phyloP scores from a whole-genome alignment of 2,113 vertebrate species.

The Tachysurus fulvidraco region DNA sequence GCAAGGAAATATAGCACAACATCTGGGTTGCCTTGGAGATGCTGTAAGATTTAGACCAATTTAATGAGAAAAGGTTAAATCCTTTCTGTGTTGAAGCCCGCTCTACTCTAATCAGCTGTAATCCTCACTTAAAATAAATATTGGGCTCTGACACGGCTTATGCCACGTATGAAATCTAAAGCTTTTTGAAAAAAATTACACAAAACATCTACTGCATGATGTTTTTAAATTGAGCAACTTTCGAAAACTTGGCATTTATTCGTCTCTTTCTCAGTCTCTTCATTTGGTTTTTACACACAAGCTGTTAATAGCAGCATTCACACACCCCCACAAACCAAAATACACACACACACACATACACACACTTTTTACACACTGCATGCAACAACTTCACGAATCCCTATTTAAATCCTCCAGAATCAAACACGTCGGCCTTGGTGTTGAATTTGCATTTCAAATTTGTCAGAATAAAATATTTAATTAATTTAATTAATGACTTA shows the following conservation, averaged over 20 bases:
- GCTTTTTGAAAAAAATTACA: background rate
- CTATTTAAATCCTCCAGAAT: conserved; percentile 5
- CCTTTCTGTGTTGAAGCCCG: background rate
- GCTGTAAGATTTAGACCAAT: background rate
- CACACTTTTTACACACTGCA: background rate
- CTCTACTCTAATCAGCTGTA: conserved; percentile 9
- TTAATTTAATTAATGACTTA: background rate
- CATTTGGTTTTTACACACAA: conserved; percentile 14
- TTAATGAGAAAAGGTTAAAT: conserved; percentile 1
- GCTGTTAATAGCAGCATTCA: conserved; percentile 30
- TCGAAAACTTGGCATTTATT: background rate
- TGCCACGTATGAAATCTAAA: background rate
- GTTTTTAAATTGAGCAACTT: background rate
- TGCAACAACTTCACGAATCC: conserved; percentile 4
- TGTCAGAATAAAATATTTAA: background rate
- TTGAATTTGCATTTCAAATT: background rate
- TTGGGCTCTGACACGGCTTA: background rate
- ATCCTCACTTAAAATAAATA: conserved; percentile 17
- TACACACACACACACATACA: conserved; percentile 11
- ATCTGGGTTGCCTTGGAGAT: background rate
- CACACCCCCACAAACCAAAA: background rate
- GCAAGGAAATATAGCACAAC: background rate
- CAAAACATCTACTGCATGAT: background rate
- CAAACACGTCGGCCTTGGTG: background rate
- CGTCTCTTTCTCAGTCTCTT: background rate